A percentile compares a stretch with the other conserved stretches of the same genome.
phyloP scores from a whole-genome alignment of 2,113 vertebrate species.

The Vicugna pacos region DNA sequence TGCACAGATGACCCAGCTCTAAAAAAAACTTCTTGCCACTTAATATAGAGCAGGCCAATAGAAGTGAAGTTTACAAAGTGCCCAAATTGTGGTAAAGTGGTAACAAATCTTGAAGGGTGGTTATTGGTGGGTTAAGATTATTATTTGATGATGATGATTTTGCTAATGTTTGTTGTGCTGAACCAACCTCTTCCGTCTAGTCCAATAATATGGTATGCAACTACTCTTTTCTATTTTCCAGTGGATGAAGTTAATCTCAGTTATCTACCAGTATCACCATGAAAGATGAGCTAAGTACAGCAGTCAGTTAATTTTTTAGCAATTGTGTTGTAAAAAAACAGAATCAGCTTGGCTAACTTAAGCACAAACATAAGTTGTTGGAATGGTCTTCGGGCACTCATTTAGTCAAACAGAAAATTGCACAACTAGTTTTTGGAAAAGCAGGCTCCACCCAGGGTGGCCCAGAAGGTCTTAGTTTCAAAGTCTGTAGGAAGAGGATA shows the following conservation, averaged over 20 bases:
- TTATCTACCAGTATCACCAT: background rate
- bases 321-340: background rate
- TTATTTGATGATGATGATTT: background rate
- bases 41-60: background rate
- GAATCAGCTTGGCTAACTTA: background rate
- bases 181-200: background rate
- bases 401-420: background rate
- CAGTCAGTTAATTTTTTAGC: background rate
- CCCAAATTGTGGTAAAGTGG: background rate
- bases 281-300: background rate
- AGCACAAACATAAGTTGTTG: background rate
- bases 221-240: background rate
- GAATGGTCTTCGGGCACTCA: background rate
- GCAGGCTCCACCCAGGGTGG: background rate
- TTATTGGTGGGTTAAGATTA: background rate
- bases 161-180: background rate
- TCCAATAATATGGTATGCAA: background rate
- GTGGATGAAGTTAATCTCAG: background rate
- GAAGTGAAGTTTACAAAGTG: background rate
- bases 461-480: background rate
- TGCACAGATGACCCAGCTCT: constrained; percentile 20
- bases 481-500: background rate
- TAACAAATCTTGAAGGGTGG: background rate
- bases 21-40: background rate
- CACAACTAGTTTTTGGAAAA: background rate